phyloP scores from a whole-genome alignment of 1,140 invertebrate genomes.

The Apis florea region DNA sequence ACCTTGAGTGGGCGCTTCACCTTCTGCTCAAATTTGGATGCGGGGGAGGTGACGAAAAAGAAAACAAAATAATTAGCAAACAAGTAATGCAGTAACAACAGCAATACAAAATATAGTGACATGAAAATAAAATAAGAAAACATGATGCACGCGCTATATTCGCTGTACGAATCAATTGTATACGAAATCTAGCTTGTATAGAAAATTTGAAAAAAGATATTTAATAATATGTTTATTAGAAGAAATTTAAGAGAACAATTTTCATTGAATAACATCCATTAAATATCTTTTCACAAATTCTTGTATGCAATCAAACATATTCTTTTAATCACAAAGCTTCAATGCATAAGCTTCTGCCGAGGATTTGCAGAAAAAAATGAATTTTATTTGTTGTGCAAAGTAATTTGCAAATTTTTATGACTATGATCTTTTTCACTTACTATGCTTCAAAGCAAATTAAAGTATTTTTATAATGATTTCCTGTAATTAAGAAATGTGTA shows the following conservation, averaged over 20 bases:
- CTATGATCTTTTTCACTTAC: not conserved
- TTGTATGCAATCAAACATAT: not conserved
- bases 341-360: slow-evolving; percentile 21
- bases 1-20: slow-evolving; percentile 74
- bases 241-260: not conserved
- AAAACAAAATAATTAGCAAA: slow-evolving; percentile 73
- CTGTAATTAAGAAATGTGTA: not conserved
- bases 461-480: not conserved
- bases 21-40: slow-evolving; percentile 72
- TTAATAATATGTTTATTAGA: too few relatives aligned
- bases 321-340: slow-evolving; percentile 30
- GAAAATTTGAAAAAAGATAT: slow-evolving; percentile 15
- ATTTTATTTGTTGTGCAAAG: not conserved
- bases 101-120: slow-evolving; percentile 35
- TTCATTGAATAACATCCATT: not conserved
- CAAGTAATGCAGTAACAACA: slow-evolving; percentile 52
- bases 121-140: not conserved
- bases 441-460: not conserved
- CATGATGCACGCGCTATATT: not conserved
- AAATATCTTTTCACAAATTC: slow-evolving; percentile 28
- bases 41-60: slow-evolving; percentile 64
- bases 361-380: not conserved
- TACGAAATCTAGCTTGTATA: slow-evolving; percentile 4
- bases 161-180: not conserved
- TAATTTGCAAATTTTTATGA: not conserved